Evolutionary conservation across 2,797 vertebrate species (phyloP), one percentile per base, ranked within the genome.

Genomic region (Agapornis canus): DNA sequence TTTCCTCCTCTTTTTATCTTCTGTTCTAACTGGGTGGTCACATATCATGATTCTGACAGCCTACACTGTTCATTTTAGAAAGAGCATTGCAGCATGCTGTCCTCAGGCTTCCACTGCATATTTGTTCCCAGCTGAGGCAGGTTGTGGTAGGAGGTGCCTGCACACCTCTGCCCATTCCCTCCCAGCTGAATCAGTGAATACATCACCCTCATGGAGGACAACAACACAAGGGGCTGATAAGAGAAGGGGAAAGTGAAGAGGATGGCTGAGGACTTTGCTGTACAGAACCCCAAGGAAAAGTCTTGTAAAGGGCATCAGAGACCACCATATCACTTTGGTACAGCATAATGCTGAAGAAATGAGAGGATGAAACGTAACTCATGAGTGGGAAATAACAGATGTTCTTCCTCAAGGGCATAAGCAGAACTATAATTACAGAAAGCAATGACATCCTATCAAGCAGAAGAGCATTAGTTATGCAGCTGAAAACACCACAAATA

Each of bases 301-400:
- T 31, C 31, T 45, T 87, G 39, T 43, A 68, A 70, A 89, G 31
- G 8, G 14, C 39, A 70, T 84, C 21, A 75, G 21, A 79, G 39
- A 87, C 68, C 52, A 90, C 60, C 45, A 54, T 39, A 59, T 54
- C 59, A 76, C 9, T 70, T 40, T 40, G 35, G 26, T 66, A n/a
- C 82, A 88, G 83, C 63, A 78, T 47, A 88, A 70, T 3, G 4
- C 35, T 0, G 1, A 90, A 65, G 71, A 94, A 77, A 83, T 15
- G 48, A 84, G 77, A 95, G 35, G 61, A 79, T 75, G 63, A 94
- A 87, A 94, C 65, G 27, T 22, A 94, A 71, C 65, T 92, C 65
- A 48, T 77, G 80, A 89, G 65, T 93, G 91, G 95, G 91, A 95
- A 96, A 91, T 59, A 95, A 86, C 96, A 97, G 97, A 96, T 97